phyloP scores from a whole-genome alignment of 2,113 vertebrate species.

The Ptilorrhoa leucosticta region DNA sequence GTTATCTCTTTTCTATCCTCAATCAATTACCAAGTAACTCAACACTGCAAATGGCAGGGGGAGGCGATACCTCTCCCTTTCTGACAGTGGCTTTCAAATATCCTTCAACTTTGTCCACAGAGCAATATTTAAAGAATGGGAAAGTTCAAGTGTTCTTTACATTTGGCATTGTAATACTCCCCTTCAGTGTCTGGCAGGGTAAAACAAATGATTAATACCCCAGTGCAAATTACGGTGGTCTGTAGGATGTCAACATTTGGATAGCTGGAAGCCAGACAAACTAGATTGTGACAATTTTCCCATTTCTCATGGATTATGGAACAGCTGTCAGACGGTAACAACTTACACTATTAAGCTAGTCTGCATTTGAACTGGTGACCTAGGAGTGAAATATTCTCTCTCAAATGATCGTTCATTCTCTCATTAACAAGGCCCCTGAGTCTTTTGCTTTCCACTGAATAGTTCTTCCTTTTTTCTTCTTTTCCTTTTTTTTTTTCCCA shows the following conservation, averaged over 20 bases:
- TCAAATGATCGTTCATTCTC: constrained; percentile 6
- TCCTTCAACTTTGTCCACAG: background rate
- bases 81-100: background rate
- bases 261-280: background rate
- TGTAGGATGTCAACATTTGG: background rate
- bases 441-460: background rate
- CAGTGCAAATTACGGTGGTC: background rate
- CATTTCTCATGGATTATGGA: constrained; percentile 29
- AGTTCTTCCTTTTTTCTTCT: background rate
- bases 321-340: constrained; percentile 39
- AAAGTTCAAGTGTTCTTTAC: background rate
- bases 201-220: background rate
- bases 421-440: constrained; percentile 21
- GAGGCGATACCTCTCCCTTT: background rate
- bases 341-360: constrained; percentile 22
- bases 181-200: background rate
- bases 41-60: background rate
- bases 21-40: background rate
- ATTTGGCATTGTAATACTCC: background rate
- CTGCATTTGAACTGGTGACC: constrained; percentile 49
- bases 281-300: background rate
- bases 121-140: background rate
- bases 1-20: background rate
- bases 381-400: constrained; percentile 25
- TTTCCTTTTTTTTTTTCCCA: background rate